Evolutionary conservation across 2,113 vertebrate species (phyloP), one percentile per base, ranked within the genome.

Genomic region (Lasiurus borealis): DNA sequence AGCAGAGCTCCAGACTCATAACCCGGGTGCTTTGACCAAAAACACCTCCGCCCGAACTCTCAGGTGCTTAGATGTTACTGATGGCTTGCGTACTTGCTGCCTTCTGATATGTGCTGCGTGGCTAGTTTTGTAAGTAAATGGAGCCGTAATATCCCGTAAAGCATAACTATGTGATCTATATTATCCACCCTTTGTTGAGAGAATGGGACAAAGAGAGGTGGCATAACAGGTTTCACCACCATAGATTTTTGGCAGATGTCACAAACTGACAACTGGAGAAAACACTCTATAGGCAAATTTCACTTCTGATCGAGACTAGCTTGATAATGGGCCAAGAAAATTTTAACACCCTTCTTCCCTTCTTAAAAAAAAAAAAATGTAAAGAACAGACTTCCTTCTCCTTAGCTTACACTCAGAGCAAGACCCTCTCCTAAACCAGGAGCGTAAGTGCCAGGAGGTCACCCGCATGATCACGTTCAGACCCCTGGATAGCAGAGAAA

Each of bases 161-260:
- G 71, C 44, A 36, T 73, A 96, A 72, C 27, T 46, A 9, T 12
- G 0, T 48, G 27, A 50, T 90, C 1, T 31, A 6, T n/a, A 71
- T 86, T 52, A 88, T 44, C 84, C 44, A 8, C 86, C 34, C 87
- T 81, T 77, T 64, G 52, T 27, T 69, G 94, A 90, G 86, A 94
- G 59, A 90, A 87, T 64, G 34, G 73, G 66, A 50, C 69, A 54
- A 25, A 82, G 36, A 71, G 66, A 93, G 87, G 87, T 23, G 3
- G 97, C 84, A 90, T 91, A 88, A 96, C 97, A 97, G 97, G 94
- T 94, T 95, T 91, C 44, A 21, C 96, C 54, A 21, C 96, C 62
- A 21, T 62, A 62, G 81, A 27, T 66, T 93, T 94, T 93, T 97
- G 94, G 92, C 94, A 87, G 62, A 64, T 64, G 72, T 93, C 87